A percentile compares a stretch with the other conserved stretches of the same genome.
These are phyloP conservation scores for Crambe crambe DNA, from an alignment of 37 sponge, comb jelly and placozoan genomes.

Conservation along the genomic window DNA sequence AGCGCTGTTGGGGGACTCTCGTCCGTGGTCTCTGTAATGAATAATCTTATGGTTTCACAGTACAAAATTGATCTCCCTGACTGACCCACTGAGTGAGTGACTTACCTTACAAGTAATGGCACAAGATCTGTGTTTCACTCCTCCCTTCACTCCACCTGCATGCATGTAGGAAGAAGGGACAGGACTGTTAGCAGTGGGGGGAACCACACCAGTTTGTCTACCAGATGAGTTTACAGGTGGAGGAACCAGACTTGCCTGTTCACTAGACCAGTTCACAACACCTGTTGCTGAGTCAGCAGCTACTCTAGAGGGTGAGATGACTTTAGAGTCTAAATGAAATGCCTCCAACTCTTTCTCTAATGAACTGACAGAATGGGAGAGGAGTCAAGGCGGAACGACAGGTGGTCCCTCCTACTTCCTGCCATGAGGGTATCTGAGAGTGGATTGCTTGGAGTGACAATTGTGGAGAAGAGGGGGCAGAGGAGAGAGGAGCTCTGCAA, in stretches of 20 bases:
- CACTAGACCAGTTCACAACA: neutral
- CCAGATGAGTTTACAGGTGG: neutral
- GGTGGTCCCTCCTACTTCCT: neutral
- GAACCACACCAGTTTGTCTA: neutral
- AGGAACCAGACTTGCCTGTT: neutral
- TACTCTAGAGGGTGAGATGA: too few relatives aligned
- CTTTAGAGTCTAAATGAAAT: neutral
- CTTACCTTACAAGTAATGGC: neutral
- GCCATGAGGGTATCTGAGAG: slow-evolving; percentile 63
- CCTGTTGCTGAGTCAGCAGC: neutral
- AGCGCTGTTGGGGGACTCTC: too few relatives aligned
- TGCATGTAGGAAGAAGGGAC: neutral
- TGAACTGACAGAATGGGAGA: neutral
- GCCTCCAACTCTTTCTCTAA: neutral
- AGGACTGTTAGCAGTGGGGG: neutral
- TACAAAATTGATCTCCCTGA: neutral
- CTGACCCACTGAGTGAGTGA: neutral
- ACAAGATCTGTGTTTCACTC: neutral
- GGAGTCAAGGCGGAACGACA: neutral
- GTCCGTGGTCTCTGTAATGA: too few relatives aligned
- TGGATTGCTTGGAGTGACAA: slow-evolving; percentile 38
- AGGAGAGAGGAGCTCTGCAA: neutral
- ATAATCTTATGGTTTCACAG: too few relatives aligned
- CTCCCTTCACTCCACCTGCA: neutral
- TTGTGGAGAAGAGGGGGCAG: neutral